phyloP scores from a whole-genome alignment of 2,888 invertebrate genomes.

The Cerceris rybyensis region DNA sequence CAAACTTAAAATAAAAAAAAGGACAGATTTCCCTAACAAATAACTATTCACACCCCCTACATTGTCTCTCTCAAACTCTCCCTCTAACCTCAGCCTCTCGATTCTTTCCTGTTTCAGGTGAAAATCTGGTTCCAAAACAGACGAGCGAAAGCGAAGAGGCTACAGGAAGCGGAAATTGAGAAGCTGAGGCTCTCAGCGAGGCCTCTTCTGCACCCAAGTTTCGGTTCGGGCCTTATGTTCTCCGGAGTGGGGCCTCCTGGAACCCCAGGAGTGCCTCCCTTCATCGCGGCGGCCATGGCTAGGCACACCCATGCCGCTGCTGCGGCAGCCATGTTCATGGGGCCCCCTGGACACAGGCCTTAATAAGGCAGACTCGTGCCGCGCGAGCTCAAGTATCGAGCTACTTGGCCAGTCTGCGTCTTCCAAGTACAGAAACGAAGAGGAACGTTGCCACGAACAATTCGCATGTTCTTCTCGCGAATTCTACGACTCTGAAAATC shows the following conservation, averaged over 20 bases:
- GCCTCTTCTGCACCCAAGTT: conserved; percentile 89
- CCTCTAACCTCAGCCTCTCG: background rate
- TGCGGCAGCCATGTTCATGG: conserved; percentile 81
- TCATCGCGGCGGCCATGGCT: conserved; percentile 85
- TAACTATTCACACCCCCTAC: background rate
- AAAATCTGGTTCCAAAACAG: conserved; percentile 90
- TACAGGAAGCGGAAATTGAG: conserved; percentile 97
- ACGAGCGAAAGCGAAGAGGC: conserved; percentile 96
- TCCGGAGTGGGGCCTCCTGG: conserved; percentile 85
- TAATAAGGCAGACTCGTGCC: conserved; percentile 66
- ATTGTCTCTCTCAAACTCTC: background rate
- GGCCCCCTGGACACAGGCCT: conserved; percentile 80
- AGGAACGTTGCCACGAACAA: background rate
- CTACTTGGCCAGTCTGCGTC: conserved; percentile 35
- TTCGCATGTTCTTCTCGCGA: too few relatives aligned
- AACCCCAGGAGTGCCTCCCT: conserved; percentile 83
- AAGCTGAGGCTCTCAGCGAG: conserved; percentile 93
- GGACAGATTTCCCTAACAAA: background rate
- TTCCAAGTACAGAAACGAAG: conserved; percentile 4
- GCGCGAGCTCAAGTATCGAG: conserved; percentile 40
- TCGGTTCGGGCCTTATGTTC: conserved; percentile 85
- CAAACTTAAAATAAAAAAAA: background rate
- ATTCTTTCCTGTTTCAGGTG: conserved; percentile 83
- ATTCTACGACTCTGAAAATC: too few relatives aligned
- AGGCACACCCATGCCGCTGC: conserved; percentile 83